Percentiles rank a stretch among this genome's conserved stretches.
phyloP scores from a whole-genome alignment of 2,113 vertebrate species.

The Heterochromis multidens region DNA sequence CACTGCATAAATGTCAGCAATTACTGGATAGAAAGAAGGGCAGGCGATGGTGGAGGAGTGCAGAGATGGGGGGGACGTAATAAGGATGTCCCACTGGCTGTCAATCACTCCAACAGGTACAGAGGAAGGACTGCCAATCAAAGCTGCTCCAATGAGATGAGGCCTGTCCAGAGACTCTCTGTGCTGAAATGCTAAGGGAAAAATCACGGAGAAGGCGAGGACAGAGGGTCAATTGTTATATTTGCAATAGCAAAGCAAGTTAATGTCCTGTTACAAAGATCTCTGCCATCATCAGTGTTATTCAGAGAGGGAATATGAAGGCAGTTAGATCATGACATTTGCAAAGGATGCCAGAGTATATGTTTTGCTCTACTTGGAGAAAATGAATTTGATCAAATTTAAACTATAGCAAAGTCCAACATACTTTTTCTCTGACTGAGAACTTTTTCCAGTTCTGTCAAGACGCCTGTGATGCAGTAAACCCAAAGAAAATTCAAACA shows the following conservation, averaged over 20 bases:
- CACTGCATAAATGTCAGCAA: slow-evolving; percentile 99
- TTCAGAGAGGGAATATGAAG: slow-evolving; percentile 5
- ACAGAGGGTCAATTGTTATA: neutral
- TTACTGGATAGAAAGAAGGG: slow-evolving; percentile 86
- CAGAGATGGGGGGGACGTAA: slow-evolving; percentile 81
- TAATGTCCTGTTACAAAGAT: slow-evolving; percentile 18
- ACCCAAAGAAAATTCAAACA: slow-evolving; percentile 4
- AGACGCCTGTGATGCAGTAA: neutral
- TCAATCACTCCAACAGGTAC: slow-evolving; percentile 89
- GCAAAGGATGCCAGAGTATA: slow-evolving; percentile 15
- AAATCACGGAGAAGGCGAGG: neutral
- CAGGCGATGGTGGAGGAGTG: neutral
- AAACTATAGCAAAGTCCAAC: slow-evolving; percentile 26
- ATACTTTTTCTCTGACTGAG: slow-evolving; percentile 6
- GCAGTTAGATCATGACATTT: neutral
- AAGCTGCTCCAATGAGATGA: slow-evolving; percentile 33
- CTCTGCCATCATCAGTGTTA: slow-evolving; percentile 8
- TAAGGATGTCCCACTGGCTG: slow-evolving; percentile 94
- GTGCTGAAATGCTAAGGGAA: neutral
- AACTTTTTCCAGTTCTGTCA: slow-evolving; percentile 16
- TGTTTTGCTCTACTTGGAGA: slow-evolving; percentile 20
- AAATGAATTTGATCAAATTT: slow-evolving; percentile 21
- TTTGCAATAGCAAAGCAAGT: slow-evolving; percentile 15
- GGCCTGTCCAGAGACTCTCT: neutral
- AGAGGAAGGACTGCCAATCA: slow-evolving; percentile 85